Evolutionary conservation across 2,797 vertebrate species (phyloP), one percentile per base, ranked within the genome.

Genomic region (Dallia pectoralis): DNA sequence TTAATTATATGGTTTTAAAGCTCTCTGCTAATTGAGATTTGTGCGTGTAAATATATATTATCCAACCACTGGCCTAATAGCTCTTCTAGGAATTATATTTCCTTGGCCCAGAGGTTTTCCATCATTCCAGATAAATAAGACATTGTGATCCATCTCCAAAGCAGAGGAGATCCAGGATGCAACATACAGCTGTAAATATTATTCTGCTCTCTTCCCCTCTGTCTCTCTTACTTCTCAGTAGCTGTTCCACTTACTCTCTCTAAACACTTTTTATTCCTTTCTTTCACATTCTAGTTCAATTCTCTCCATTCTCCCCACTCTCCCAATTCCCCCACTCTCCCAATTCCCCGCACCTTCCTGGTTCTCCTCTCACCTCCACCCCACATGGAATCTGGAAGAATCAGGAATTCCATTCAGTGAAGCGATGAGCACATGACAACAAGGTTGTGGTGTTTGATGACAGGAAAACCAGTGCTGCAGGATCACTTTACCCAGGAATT

Each of bases 391-490:
- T 69, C 18, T 32, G 18, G 0, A 32, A n/a, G 30, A 18, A 27
- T 19, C 36, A 25, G 25, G 4, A n/a, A 33, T 32, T 66, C 22
- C 44, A 33, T 63, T 75, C 33, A 59, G 32, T 47, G 72, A 66
- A 62, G 7, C 16, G 1, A 5, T 53, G 80, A 30, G 51, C 79
- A 80, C 82, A 77, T 81, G 82, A 74, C 81, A 82, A 77, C 78
- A n/a, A 36, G 22, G 44, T 7, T 11, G 18, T 44, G 36, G 65
- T 25, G 80, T 88, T 85, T 87, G 86, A 79, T 87, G 81, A 81
- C 85, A 85, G 85, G 77, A 85, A 77, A 87, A 88, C 84, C 71
- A 79, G 81, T 25, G 16, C 15, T 30, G 49, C 51, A 30, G 59
- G 14, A 36, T 64, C 63, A 33, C 61, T 12, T 11, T 12, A 18